These are phyloP conservation scores for Asobara japonica DNA, from an alignment of 1,140 invertebrate species.

Conservation along the genomic window DNA sequence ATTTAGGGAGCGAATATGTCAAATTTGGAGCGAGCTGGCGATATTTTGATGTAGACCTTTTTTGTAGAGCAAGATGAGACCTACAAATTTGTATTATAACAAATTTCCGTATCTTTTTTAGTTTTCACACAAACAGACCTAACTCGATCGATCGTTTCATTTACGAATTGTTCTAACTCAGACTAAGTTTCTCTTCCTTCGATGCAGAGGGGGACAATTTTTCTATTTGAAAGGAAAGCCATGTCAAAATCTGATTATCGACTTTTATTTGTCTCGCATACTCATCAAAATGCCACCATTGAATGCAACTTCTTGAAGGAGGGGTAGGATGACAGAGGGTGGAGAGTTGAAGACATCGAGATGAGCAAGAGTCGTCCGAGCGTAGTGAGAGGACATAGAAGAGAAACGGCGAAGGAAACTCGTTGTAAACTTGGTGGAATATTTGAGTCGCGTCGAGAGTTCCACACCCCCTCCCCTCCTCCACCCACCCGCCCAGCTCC, in stretches of 20 bases:
- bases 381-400: conserved; percentile 22
- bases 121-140: too few relatives aligned
- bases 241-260: background rate
- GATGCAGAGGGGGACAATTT: too few relatives aligned
- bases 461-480: background rate
- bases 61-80: too few relatives aligned
- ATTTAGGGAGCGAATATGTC: too few relatives aligned
- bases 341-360: background rate
- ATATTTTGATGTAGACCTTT: too few relatives aligned
- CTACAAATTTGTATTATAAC: too few relatives aligned
- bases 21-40: too few relatives aligned
- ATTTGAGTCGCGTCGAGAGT: conserved; percentile 30
- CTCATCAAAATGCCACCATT: conserved; percentile 1
- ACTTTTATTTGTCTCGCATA: background rate
- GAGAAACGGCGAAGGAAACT: conserved; percentile 25
- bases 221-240: too few relatives aligned
- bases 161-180: too few relatives aligned
- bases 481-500: background rate
- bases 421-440: conserved; percentile 35
- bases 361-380: conserved; percentile 32
- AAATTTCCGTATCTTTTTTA: too few relatives aligned
- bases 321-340: background rate
- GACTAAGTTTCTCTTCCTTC: too few relatives aligned
- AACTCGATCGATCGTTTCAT: too few relatives aligned
- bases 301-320: background rate